Percentiles rank a stretch among this genome's conserved stretches.
Conservation (phyloP, 2,797 vertebrate species). For the Cheirogaleus major region DNA sequence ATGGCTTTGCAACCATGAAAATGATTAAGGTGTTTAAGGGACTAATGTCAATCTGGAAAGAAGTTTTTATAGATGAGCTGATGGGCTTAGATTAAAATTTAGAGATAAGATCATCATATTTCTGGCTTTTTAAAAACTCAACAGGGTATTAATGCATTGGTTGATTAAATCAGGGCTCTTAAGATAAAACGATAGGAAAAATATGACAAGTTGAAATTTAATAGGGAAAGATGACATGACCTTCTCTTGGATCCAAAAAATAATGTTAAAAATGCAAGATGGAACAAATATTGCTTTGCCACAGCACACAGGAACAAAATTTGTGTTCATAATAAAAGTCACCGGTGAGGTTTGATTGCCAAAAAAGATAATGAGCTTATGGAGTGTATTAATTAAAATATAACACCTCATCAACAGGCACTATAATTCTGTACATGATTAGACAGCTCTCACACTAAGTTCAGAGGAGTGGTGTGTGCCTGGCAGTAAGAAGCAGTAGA, state of each 20-base stretch:
- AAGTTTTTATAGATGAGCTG: not conserved
- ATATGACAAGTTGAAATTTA: slow-evolving; percentile 23
- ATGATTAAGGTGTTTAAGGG: not conserved
- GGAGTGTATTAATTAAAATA: slow-evolving; percentile 48
- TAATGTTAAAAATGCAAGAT: not conserved
- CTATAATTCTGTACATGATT: not conserved
- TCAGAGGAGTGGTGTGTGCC: not conserved
- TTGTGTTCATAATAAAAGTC: not conserved
- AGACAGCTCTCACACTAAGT: not conserved
- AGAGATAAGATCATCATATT: not conserved
- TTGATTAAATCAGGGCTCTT: not conserved
- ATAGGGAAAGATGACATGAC: not conserved
- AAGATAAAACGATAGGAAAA: slow-evolving; percentile 1
- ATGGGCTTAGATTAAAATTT: not conserved
- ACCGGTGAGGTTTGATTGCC: not conserved
- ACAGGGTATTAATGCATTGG: not conserved
- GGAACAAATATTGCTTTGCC: not conserved
- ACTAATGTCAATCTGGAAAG: not conserved
- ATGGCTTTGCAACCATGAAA: not conserved
- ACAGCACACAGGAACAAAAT: not conserved
- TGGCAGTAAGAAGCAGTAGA: not conserved
- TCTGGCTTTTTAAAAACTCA: not conserved
- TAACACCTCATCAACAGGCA: not conserved
- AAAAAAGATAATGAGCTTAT: slow-evolving; percentile 29
- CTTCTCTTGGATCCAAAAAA: not conserved